These are phyloP conservation scores for Gymnogyps californianus DNA, from an alignment of 2,113 vertebrate genomes.

Conservation along the genomic window DNA sequence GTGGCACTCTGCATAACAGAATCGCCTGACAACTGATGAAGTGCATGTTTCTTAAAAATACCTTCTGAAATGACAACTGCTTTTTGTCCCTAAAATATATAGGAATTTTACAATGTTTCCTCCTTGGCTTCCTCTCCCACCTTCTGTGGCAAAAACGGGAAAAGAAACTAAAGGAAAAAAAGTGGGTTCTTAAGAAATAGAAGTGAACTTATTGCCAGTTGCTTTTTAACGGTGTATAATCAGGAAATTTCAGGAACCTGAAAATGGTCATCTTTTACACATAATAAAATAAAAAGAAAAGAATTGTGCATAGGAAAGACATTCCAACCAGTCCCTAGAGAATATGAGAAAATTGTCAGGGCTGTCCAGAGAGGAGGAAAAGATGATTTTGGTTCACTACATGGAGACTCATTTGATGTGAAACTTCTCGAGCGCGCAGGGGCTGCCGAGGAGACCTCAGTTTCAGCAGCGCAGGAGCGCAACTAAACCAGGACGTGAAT, in stretches of 20 bases:
- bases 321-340: neutral
- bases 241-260: neutral
- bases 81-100: conserved; percentile 1
- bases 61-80: neutral
- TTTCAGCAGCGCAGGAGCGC: neutral
- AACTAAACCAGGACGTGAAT: neutral
- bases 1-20: neutral
- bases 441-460: neutral
- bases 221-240: neutral
- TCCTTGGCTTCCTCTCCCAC: neutral
- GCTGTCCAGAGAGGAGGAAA: neutral
- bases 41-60: neutral
- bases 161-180: neutral
- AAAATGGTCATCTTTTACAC: neutral
- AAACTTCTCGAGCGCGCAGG: neutral
- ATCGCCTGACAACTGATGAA: neutral
- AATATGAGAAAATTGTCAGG: neutral
- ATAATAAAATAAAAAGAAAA: neutral
- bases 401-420: neutral
- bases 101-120: neutral
- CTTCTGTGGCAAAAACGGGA: neutral
- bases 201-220: neutral
- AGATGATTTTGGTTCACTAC: neutral
- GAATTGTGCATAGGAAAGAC: neutral
- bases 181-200: neutral